Evolutionary conservation across 2,113 vertebrate species (phyloP).

Genomic region (Bufo bufo): DNA sequence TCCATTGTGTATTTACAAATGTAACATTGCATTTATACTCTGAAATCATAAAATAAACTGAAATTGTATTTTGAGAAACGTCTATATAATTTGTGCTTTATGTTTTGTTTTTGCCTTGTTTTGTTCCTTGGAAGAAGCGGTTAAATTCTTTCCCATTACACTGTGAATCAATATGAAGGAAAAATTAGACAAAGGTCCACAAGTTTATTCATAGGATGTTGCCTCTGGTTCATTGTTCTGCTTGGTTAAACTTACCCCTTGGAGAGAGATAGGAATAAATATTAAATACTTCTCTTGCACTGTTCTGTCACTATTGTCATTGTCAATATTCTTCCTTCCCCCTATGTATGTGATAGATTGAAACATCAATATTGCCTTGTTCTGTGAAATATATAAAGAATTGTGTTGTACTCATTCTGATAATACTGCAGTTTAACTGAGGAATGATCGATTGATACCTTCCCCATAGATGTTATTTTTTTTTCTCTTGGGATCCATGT

Average conservation of each 20-base stretch:
- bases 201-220: not conserved
- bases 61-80: not conserved
- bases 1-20: conserved; percentile 34
- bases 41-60: not conserved
- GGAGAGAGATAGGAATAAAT: conserved; percentile 25
- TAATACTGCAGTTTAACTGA: conserved; percentile 59
- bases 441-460: conserved; percentile 40
- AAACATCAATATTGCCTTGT: conserved; percentile 47
- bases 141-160: conserved; percentile 31
- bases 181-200: not conserved
- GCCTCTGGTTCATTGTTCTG: not conserved
- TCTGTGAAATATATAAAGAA: conserved; percentile 51
- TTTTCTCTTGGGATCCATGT: not conserved
- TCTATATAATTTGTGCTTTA: conserved; percentile 28
- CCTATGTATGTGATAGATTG: conserved; percentile 53
- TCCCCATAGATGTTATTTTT: not conserved
- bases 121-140: conserved; percentile 8
- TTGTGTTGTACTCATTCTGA: conserved; percentile 33
- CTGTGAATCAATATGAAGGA: conserved; percentile 20
- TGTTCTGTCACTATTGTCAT: not conserved
- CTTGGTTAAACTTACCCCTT: not conserved
- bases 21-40: not conserved
- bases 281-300: conserved; percentile 33
- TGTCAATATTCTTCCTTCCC: conserved; percentile 41
- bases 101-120: conserved; percentile 11